Conservation (phyloP, 2,113 vertebrate species). For the Brachyhypopomus gauderio region DNA sequence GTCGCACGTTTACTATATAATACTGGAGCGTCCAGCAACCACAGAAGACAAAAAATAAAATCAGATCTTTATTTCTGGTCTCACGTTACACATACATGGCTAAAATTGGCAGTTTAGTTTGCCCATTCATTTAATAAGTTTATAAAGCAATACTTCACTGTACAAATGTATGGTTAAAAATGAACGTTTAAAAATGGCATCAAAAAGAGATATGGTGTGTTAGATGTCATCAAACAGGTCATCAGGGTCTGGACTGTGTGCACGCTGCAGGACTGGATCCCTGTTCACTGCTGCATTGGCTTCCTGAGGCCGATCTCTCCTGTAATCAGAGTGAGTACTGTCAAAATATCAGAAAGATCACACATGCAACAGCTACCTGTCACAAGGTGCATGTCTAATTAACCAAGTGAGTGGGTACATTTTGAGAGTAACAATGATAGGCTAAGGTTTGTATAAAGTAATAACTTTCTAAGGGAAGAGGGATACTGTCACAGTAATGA, state of each 20-base stretch:
- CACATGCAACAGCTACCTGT: not conserved
- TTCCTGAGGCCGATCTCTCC: slow-evolving; percentile 61
- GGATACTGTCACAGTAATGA: slow-evolving; percentile 44
- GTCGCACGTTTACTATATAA: not conserved
- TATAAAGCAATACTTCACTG: too few relatives aligned
- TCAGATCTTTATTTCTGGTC: not conserved
- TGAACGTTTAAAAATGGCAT: too few relatives aligned
- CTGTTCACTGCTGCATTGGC: slow-evolving; percentile 58
- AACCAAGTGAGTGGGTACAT: not conserved
- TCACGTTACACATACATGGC: not conserved
- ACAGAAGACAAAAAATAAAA: not conserved
- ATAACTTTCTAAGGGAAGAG: not conserved
- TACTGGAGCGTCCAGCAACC: not conserved
- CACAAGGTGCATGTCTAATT: not conserved
- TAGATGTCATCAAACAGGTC: slow-evolving; percentile 85
- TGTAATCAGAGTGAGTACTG: slow-evolving; percentile 59
- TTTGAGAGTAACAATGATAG: slow-evolving; percentile 13
- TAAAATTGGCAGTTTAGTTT: not conserved
- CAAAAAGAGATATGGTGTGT: slow-evolving; percentile 6
- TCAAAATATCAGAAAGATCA: not conserved
- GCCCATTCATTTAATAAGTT: too few relatives aligned
- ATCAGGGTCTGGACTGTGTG: slow-evolving; percentile 74
- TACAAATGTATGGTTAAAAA: too few relatives aligned
- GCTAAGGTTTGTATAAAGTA: slow-evolving; percentile 8
- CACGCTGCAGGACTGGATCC: slow-evolving; percentile 65